A percentile compares a stretch with the other conserved stretches of the same genome.
phyloP scores from a whole-genome alignment of 2,888 invertebrate species.

The Acanthacorydalis orientalis region DNA sequence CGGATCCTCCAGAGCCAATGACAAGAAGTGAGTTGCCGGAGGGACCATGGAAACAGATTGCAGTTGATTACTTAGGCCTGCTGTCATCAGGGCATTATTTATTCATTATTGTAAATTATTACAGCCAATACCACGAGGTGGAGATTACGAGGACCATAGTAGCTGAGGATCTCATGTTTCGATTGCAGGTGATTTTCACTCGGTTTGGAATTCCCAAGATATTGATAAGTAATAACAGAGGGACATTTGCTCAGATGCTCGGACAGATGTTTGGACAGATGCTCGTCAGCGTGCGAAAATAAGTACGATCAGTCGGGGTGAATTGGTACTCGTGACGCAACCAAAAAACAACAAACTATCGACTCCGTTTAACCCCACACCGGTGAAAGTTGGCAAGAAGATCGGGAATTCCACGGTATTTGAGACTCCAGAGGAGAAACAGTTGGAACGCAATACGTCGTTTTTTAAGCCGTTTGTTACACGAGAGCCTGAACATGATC shows the following conservation, averaged over 20 bases:
- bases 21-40: too few species aligned
- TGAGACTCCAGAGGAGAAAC: not conserved
- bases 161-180: not conserved
- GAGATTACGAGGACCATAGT: constrained; percentile 2
- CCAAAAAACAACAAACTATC: not conserved
- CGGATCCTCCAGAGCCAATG: too few species aligned
- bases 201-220: not conserved
- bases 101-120: constrained; percentile 14
- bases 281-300: not conserved
- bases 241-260: too few species aligned
- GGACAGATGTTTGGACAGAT: too few species aligned
- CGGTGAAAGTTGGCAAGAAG: not conserved
- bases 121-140: constrained; percentile 13
- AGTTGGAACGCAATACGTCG: not conserved
- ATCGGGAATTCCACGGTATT: not conserved
- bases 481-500: too few species aligned
- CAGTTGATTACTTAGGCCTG: constrained; percentile 16
- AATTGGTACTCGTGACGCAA: not conserved
- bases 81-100: constrained; percentile 12
- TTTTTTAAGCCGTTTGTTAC: not conserved
- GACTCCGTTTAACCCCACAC: not conserved
- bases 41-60: too few species aligned
- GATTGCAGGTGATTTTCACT: not conserved
- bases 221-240: not conserved
- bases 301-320: not conserved